Base-by-base conservation (phyloP, 2,888 invertebrate genomes). In the Heliconius ismenius region DNA sequence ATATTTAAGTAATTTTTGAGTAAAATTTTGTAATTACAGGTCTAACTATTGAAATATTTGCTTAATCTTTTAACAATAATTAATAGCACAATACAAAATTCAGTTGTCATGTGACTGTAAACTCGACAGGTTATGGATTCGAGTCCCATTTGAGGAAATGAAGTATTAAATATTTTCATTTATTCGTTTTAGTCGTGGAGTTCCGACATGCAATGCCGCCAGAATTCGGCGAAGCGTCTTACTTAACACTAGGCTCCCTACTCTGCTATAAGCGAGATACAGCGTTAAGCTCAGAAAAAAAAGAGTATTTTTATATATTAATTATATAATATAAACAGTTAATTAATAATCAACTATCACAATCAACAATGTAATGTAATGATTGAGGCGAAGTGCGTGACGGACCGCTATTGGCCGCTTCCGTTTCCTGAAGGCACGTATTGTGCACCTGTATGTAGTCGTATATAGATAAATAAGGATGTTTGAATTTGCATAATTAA, bases 391-490 rank as follows among this genome's bases (percentile, higher is more conserved):
- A 85, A 85, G 87, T 81, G 88, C 91, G 88, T 92, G 91, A 91
- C 91, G 88, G 83, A 80, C 83, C 81, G 83, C 87, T 85, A 91
- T 91, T 92, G 91, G 90, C 81, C 76, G 87, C 89, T 90, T 93
- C 93, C 93, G 92, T 89, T 92, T 92, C 92, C 92, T 89, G 88
- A 90, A 90, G 89, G 88, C 86, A 89, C 85, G 85, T 84, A 88
- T 87, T 78, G 79, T 80, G 76, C 78, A 90, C 89, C 88, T 89
- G 89, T 89, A 86, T 89, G 89, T 89, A 86, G 77, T 11, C 4
- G 39, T 49, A 49, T 21, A 49, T 49, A 49, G 18, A 49, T 49
- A 49, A 49, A 85, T 86, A 88, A 87, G 85, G 86, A 86, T 86
- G 83, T 84, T 79, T 81, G 75, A 79, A 84, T 84, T 81, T 81